These are phyloP conservation scores for Xylocopa sonorina DNA, from an alignment of 1,140 invertebrate species.

Conservation along the genomic window DNA sequence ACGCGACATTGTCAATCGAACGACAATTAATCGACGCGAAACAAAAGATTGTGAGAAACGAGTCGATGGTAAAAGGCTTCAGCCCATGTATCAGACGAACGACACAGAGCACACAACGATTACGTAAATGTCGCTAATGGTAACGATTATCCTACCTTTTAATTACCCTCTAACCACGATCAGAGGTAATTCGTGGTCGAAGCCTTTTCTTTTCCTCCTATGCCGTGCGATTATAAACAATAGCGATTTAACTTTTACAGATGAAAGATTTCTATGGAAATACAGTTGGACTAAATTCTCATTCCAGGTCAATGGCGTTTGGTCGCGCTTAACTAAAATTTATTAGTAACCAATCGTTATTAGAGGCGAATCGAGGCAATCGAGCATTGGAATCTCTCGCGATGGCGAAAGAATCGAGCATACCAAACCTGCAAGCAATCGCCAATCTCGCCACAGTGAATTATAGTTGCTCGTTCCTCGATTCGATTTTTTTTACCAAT, in stretches of 20 bases:
- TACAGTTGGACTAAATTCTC: not conserved
- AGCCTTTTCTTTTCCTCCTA: not conserved
- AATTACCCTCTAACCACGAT: not conserved
- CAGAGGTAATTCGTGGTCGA: not conserved
- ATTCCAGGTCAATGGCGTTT: not conserved
- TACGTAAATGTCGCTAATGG: not conserved
- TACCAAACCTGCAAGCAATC: conserved; percentile 29
- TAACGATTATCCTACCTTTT: not conserved
- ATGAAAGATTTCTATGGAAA: too few relatives aligned
- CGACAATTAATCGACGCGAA: conserved; percentile 4
- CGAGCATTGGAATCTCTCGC: not conserved
- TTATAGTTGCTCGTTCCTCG: not conserved
- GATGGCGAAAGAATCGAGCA: conserved; percentile 25
- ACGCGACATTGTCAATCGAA: not conserved
- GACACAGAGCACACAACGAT: not conserved
- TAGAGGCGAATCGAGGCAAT: not conserved
- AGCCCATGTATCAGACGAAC: not conserved
- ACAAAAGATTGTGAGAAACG: not conserved
- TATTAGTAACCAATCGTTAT: not conserved
- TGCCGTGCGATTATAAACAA: not conserved
- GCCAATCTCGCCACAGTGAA: conserved; percentile 19
- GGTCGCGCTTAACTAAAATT: not conserved
- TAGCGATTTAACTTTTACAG: not conserved
- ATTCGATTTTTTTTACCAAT: conserved; percentile 14
- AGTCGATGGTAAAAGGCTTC: not conserved